A percentile compares a stretch with the other conserved stretches of the same genome.
Conservation (phyloP, 2,113 vertebrate genomes). For the Phalacrocorax brasilianus region DNA sequence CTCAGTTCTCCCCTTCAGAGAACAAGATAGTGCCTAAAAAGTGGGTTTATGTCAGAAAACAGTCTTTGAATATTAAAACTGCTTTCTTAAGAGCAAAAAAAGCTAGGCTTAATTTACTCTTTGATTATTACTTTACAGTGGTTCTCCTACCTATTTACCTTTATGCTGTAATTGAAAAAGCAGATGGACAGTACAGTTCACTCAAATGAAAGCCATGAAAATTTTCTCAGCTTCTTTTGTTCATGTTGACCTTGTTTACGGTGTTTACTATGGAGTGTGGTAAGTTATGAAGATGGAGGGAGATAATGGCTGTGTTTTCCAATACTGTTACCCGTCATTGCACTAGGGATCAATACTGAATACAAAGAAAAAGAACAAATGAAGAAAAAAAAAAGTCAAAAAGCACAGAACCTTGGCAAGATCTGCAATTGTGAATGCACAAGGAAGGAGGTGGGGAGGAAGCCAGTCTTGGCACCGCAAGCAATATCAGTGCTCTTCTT, state of each 20-base stretch:
- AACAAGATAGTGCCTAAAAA: not conserved
- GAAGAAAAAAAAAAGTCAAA: not conserved
- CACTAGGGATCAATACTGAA: constrained; percentile 50
- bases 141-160: not conserved
- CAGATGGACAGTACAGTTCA: not conserved
- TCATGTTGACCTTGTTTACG: constrained; percentile 60
- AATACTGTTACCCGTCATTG: constrained; percentile 8
- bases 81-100: not conserved
- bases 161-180: constrained; percentile 26
- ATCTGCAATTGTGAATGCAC: not conserved
- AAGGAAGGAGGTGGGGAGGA: not conserved
- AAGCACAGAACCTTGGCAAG: not conserved
- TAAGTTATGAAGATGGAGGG: constrained; percentile 16
- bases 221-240: constrained; percentile 1
- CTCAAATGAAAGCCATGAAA: constrained; percentile 7
- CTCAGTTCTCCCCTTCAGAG: not conserved
- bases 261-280: constrained; percentile 22
- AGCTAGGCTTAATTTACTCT: not conserved
- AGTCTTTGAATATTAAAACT: not conserved
- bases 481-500: not conserved
- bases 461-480: not conserved
- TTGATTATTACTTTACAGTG: not conserved
- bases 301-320: constrained; percentile 57
- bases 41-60: not conserved
- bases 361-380: not conserved